phyloP scores from a whole-genome alignment of 2,797 vertebrate genomes.

The Vespertilio murinus region DNA sequence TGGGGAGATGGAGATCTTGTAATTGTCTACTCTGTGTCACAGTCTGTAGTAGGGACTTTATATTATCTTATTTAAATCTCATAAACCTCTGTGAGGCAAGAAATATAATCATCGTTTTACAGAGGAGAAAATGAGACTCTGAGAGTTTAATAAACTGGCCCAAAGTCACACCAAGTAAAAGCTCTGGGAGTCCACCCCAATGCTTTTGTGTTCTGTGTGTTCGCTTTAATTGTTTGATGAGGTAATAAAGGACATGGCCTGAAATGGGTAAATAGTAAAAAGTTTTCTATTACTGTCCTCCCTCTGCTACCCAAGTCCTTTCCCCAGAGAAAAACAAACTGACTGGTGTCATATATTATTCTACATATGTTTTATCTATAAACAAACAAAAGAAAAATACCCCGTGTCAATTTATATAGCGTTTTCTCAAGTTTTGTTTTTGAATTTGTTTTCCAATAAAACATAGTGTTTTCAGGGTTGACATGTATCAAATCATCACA shows the following conservation, averaged over 20 bases:
- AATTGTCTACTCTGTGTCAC: neutral
- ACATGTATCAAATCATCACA: neutral
- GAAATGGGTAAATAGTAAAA: neutral
- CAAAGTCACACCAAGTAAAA: neutral
- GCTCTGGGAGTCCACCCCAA: neutral
- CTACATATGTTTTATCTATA: neutral
- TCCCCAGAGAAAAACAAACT: neutral
- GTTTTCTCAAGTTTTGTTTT: neutral
- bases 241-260: neutral
- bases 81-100: neutral
- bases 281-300: neutral
- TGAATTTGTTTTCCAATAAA: slow-evolving; percentile 23
- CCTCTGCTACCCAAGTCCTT: neutral
- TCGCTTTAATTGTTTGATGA: slow-evolving; percentile 15
- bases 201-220: neutral
- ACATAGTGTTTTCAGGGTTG: neutral
- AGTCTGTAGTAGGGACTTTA: neutral
- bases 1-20: neutral
- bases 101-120: neutral
- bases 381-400: neutral
- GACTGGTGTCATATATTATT: neutral
- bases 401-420: neutral
- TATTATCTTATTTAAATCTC: slow-evolving; percentile 20
- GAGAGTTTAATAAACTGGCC: neutral
- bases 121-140: neutral